Base-by-base conservation (phyloP, 1,140 invertebrate species). In the Caerostris extrusa region DNA sequence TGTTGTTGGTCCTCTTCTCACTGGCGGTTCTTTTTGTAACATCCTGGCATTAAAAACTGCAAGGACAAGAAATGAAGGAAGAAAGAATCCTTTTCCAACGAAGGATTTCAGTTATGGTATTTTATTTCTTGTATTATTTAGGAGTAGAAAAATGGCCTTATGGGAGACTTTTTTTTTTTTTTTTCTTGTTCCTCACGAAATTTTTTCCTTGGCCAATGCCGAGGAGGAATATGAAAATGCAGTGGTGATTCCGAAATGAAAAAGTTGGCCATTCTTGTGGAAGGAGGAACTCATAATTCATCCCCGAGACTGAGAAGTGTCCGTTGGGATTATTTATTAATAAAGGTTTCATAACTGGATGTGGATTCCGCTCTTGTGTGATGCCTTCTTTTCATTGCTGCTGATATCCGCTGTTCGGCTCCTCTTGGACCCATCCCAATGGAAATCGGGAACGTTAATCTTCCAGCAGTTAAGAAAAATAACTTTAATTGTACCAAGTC, bases 101-200 rank as follows among this genome's bases (percentile, higher is more conserved):
- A 53, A 88, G 61, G 86, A 88, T 88, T 88, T 88, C 50, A 53
- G 86, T 53, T 64, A 61, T 57, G 58, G 50, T 88, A n/a, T 90
- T 90, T 90, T 90, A 90, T 90, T 77, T 77, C 88, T 69, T 57
- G 64, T 90, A 90, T 90, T 90, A 90, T 90, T 90, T 77, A 90
- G 88, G 88, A 77, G 55, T 55, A 50, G 67, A 90, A 77, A 90
- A 90, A 57, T 71, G 88, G 61, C 60, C 17, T 56, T 69, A 53
- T 61, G 88, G 88, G 57, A 57, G 34, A 0, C 34, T 34, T 34
- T 34, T 34, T 2, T 34, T 58, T 64, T 82, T 19, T 58, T 60
- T 5, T 17, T 67, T 3, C n/a, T 64, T n/a, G 3, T 67, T 14
- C 5, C 12, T n/a, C 17, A 7, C 17, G 3, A 67, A 67, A 3